A percentile compares a stretch with the other conserved stretches of the same genome.
Conservation (phyloP, 2,113 vertebrate species). For the Choloepus hoffmanni region DNA sequence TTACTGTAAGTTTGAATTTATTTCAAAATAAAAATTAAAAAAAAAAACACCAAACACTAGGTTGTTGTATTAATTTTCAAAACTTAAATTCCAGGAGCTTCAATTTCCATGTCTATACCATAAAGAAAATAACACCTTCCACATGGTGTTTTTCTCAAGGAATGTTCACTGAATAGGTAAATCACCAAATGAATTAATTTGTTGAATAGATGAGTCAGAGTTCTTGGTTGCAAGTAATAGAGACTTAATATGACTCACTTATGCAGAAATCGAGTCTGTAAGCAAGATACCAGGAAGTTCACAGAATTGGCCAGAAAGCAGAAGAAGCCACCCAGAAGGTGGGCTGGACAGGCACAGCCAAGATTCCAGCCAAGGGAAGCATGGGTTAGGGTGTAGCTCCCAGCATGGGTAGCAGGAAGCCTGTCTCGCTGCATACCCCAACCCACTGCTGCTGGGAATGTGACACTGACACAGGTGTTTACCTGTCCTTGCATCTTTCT, state of each 20-base stretch:
- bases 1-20: too few species aligned
- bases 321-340: not conserved
- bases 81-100: not conserved
- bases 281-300: not conserved
- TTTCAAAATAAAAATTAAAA: too few species aligned
- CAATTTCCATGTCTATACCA: not conserved
- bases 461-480: too few species aligned
- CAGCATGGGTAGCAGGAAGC: accelerated
- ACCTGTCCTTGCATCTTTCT: not conserved
- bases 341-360: not conserved
- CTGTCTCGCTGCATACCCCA: accelerated
- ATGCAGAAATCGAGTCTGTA: not conserved
- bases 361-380: not conserved
- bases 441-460: not conserved
- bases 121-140: not conserved
- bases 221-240: conserved; percentile 12
- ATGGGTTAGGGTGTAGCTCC: not conserved
- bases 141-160: not conserved
- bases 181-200: conserved; percentile 19
- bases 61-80: conserved; percentile 13
- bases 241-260: not conserved
- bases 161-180: conserved; percentile 12
- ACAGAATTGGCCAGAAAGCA: not conserved
- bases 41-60: not conserved
- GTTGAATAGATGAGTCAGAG: conserved; percentile 22